Conservation (phyloP, 2,888 invertebrate genomes). For the Melinopterus prodromus region DNA sequence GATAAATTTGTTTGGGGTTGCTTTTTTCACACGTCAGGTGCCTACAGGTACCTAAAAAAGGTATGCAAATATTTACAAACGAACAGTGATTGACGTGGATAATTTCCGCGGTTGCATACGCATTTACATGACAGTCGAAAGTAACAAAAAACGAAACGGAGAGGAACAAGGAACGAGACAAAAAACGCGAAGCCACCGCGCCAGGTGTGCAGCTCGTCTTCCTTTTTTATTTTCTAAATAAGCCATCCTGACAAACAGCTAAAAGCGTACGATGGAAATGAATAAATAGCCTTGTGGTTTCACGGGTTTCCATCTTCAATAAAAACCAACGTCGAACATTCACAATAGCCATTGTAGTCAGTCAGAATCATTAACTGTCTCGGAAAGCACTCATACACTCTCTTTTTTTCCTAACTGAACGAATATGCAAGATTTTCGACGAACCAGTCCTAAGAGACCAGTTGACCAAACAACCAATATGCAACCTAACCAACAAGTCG, state of each 20-base stretch:
- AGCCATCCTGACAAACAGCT: neutral
- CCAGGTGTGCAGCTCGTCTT: neutral
- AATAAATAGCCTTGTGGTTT: neutral
- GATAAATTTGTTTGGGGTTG: neutral
- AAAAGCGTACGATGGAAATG: neutral
- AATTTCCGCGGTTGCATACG: conserved; percentile 42
- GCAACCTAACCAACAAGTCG: no score
- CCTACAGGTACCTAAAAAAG: neutral
- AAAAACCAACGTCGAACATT: neutral
- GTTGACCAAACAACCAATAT: no score
- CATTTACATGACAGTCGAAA: neutral
- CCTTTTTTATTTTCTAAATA: neutral
- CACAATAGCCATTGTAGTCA: neutral
- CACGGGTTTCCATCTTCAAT: neutral
- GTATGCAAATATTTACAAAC: conserved; percentile 13
- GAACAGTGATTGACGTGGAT: conserved; percentile 45
- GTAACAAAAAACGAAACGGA: neutral
- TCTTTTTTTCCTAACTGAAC: no score
- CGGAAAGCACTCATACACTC: neutral
- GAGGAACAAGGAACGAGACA: neutral
- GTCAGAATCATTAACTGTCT: neutral
- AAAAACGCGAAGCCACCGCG: neutral
- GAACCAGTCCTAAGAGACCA: no score
- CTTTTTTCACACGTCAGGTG: conserved; percentile 4
- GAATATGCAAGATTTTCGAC: no score